Percentiles rank a stretch among this genome's conserved stretches.
These are phyloP conservation scores for Stenodera caucasica DNA, from an alignment of 2,888 invertebrate genomes.

Conservation along the genomic window DNA sequence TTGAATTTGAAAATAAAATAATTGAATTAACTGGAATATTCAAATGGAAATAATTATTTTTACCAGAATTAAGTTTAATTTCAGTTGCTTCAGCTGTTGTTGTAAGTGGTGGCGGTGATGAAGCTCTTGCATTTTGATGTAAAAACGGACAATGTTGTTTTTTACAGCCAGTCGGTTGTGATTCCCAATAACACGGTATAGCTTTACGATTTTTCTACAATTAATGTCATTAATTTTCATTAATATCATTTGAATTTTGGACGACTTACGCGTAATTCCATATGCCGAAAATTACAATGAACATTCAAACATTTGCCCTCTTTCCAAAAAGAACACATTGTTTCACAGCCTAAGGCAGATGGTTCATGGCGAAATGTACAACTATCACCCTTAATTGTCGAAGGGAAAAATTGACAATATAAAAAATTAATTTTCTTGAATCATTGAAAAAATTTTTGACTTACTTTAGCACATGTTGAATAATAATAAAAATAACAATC, in stretches of 20 bases:
- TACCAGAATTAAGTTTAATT: slow-evolving; percentile 25
- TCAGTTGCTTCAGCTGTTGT: slow-evolving; percentile 32
- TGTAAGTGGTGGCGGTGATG: background rate
- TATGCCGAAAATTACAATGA: slow-evolving; percentile 81
- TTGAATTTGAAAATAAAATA: slow-evolving; percentile 23
- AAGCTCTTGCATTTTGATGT: slow-evolving; percentile 60
- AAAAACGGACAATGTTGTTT: slow-evolving; percentile 84
- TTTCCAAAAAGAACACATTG: slow-evolving; percentile 80
- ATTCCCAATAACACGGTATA: slow-evolving; percentile 87
- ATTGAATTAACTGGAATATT: slow-evolving; percentile 10
- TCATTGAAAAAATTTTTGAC: slow-evolving; percentile 34
- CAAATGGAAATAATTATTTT: background rate
- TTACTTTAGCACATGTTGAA: slow-evolving; percentile 82
- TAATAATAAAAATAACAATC: slow-evolving; percentile 91
- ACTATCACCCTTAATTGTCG: slow-evolving; percentile 67
- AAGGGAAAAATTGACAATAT: slow-evolving; percentile 18
- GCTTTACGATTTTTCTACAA: slow-evolving; percentile 76
- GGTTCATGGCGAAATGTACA: slow-evolving; percentile 86
- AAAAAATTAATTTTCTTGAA: slow-evolving; percentile 7
- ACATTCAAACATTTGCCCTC: slow-evolving; percentile 78
- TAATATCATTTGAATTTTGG: background rate
- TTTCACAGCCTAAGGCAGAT: slow-evolving; percentile 79
- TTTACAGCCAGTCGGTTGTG: slow-evolving; percentile 80
- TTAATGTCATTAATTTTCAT: slow-evolving; percentile 2
- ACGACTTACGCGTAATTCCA: slow-evolving; percentile 73